Percentiles rank a stretch among this genome's conserved stretches.
phyloP scores from a whole-genome alignment of 2,888 invertebrate genomes.

The Diabrotica balteata region DNA sequence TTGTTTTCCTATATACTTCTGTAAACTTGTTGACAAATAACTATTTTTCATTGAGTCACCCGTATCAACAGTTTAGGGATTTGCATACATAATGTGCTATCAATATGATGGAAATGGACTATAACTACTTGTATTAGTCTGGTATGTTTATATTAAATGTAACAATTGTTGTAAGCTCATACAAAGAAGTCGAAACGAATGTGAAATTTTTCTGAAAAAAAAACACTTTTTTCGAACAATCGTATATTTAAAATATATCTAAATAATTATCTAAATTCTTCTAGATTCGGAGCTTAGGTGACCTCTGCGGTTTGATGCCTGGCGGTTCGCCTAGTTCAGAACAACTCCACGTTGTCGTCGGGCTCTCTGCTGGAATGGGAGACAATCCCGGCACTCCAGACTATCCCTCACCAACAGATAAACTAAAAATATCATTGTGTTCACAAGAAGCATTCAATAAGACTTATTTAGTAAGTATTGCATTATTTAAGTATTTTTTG shows the following conservation, averaged over 20 bases:
- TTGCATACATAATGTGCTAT: too few species aligned
- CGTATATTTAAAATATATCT: neutral
- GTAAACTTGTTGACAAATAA: too few species aligned
- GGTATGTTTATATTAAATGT: too few species aligned
- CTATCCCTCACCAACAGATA: conserved; percentile 73
- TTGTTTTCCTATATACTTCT: too few species aligned
- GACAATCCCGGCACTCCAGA: conserved; percentile 68
- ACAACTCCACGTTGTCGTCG: conserved; percentile 89
- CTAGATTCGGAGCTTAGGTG: conserved; percentile 84
- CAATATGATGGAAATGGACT: too few species aligned
- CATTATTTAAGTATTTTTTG: conserved; percentile 7
- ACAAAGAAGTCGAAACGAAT: too few species aligned
- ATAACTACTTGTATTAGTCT: too few species aligned
- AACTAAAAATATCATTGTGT: conserved; percentile 88
- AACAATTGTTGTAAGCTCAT: too few species aligned
- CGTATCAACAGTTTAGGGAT: too few species aligned
- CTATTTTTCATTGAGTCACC: too few species aligned
- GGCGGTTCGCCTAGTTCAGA: conserved; percentile 81
- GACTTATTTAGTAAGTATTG: conserved; percentile 74
- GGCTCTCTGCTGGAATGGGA: conserved; percentile 90
- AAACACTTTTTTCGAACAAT: too few species aligned
- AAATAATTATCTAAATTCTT: conserved; percentile 29
- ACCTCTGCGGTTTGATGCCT: conserved; percentile 89
- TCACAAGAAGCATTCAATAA: conserved; percentile 89
- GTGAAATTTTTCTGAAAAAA: too few species aligned